A percentile compares a stretch with the other conserved stretches of the same genome.
Evolutionary conservation across 2,888 invertebrate genomes (phyloP).

Genomic region (Endomychus coccineus): DNA sequence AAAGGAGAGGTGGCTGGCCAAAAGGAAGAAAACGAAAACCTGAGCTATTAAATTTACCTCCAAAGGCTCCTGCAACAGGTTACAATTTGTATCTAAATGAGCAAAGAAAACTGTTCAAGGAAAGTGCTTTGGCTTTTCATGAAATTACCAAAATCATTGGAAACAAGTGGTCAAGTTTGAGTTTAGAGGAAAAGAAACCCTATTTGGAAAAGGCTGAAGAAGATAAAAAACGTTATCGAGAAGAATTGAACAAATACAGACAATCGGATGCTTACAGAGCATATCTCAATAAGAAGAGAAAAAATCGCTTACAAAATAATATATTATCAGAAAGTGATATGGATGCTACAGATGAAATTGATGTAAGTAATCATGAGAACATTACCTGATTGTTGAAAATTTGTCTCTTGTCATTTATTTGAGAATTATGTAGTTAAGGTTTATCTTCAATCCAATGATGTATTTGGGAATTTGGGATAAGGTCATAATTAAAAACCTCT

Average conservation of each 20-base stretch:
- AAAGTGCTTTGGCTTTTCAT: conserved; percentile 46
- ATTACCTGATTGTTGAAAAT: too few relatives aligned
- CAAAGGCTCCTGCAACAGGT: conserved; percentile 53
- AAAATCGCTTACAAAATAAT: conserved; percentile 42
- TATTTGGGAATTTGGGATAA: too few relatives aligned
- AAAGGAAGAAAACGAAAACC: conserved; percentile 53
- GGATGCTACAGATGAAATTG: conserved; percentile 49
- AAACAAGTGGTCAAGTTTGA: conserved; percentile 51
- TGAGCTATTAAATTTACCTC: conserved; percentile 45
- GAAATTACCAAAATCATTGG: conserved; percentile 52
- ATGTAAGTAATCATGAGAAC: conserved; percentile 38
- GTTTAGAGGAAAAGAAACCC: conserved; percentile 48
- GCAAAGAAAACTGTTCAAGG: conserved; percentile 49
- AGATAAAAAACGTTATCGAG: conserved; percentile 50
- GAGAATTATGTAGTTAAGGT: too few relatives aligned
- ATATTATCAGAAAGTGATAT: conserved; percentile 45
- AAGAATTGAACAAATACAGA: conserved; percentile 49
- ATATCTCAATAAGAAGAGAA: conserved; percentile 47
- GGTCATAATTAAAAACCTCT: too few relatives aligned
- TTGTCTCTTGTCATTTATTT: too few relatives aligned
- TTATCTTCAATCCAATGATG: too few relatives aligned
- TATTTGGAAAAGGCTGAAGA: conserved; percentile 50
- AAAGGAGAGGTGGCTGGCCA: conserved; percentile 52
- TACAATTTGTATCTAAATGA: conserved; percentile 52
- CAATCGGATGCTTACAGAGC: conserved; percentile 51